phyloP scores from a whole-genome alignment of 2,888 invertebrate species.

The Blastobasis lacticolella region DNA sequence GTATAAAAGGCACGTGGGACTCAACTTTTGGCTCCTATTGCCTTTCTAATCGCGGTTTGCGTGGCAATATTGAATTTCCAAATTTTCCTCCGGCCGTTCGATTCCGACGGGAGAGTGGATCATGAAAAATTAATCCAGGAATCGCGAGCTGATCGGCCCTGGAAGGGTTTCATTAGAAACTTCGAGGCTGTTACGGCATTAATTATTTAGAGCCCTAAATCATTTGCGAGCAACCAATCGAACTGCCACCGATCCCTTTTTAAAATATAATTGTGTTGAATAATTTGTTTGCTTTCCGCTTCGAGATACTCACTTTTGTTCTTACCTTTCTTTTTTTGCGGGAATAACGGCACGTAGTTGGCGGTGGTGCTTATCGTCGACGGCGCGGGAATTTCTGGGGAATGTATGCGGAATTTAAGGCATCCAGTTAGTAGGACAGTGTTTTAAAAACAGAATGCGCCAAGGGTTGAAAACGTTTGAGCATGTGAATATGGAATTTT shows the following conservation, averaged over 20 bases:
- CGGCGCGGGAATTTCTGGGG: constrained; percentile 88
- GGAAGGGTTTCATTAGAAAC: constrained; percentile 38
- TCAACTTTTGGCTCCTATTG: constrained; percentile 45
- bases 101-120: constrained; percentile 28
- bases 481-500: too few species aligned
- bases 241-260: constrained; percentile 3
- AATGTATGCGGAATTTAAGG: background rate
- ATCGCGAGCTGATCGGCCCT: constrained; percentile 27
- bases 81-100: constrained; percentile 29
- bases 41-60: constrained; percentile 44
- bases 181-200: constrained; percentile 28
- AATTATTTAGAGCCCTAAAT: constrained; percentile 33
- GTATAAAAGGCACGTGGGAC: constrained; percentile 48
- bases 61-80: constrained; percentile 40
- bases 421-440: too few species aligned
- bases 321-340: constrained; percentile 78
- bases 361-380: constrained; percentile 79
- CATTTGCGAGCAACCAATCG: constrained; percentile 18
- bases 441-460: too few species aligned
- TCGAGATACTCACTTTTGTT: constrained; percentile 6
- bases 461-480: too few species aligned
- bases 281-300: background rate
- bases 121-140: constrained; percentile 44
- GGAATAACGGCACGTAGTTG: constrained; percentile 72
- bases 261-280: constrained; percentile 4